These are phyloP conservation scores for Hymenopus coronatus DNA, from an alignment of 2,888 invertebrate species.

Conservation along the genomic window DNA sequence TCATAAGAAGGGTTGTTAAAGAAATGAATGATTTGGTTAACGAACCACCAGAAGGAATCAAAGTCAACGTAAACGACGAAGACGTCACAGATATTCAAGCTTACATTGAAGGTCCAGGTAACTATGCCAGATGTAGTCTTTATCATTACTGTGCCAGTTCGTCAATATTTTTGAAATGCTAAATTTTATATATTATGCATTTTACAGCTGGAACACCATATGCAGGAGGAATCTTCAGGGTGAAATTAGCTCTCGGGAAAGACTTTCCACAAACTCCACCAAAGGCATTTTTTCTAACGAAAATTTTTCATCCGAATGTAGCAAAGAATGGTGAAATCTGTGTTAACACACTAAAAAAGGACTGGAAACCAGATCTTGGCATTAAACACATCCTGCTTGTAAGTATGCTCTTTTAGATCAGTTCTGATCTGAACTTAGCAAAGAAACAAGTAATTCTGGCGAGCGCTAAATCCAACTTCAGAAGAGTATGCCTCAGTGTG, in stretches of 20 bases:
- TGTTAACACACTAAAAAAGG: slow-evolving; percentile 92
- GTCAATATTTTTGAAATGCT: not conserved
- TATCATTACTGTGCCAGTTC: not conserved
- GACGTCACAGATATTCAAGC: slow-evolving; percentile 94
- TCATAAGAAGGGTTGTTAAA: slow-evolving; percentile 79
- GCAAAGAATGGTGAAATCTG: slow-evolving; percentile 92
- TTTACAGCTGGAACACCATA: slow-evolving; percentile 85
- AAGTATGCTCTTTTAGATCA: slow-evolving; percentile 38
- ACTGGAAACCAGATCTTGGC: slow-evolving; percentile 95
- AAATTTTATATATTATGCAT: not conserved
- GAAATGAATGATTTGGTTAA: slow-evolving; percentile 82
- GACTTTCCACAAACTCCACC: slow-evolving; percentile 91
- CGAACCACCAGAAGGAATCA: slow-evolving; percentile 87
- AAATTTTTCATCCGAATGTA: slow-evolving; percentile 97
- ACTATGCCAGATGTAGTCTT: slow-evolving; percentile 30
- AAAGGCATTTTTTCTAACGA: slow-evolving; percentile 89
- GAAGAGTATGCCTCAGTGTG: too few species aligned
- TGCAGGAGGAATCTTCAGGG: slow-evolving; percentile 81
- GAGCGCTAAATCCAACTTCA: too few species aligned
- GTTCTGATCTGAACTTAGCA: too few species aligned
- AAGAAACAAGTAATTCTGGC: too few species aligned
- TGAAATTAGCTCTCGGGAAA: slow-evolving; percentile 85
- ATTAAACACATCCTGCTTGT: slow-evolving; percentile 90
- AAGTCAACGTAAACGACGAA: slow-evolving; percentile 84
- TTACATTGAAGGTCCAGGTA: slow-evolving; percentile 84